Percentiles rank a stretch among this genome's conserved stretches.
These are phyloP conservation scores for Apeira syringaria DNA, from an alignment of 2,888 invertebrate genomes.

Conservation along the genomic window DNA sequence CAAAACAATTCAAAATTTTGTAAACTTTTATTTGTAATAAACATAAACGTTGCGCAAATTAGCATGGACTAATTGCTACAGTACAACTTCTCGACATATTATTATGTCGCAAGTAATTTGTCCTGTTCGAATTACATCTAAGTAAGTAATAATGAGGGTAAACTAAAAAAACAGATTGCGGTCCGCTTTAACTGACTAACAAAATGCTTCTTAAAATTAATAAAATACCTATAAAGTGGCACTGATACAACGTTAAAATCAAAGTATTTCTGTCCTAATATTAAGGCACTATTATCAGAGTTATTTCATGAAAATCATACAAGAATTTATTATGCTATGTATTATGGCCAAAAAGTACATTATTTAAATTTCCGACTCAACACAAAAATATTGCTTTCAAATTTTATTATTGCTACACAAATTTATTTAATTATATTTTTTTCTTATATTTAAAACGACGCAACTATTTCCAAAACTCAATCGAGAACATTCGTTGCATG, in stretches of 20 bases:
- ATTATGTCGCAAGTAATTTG: constrained; percentile 20
- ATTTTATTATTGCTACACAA: no score
- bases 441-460: constrained; percentile 3
- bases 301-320: constrained; percentile 20
- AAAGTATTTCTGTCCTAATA: constrained; percentile 52
- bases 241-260: constrained; percentile 51
- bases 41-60: constrained; percentile 80
- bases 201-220: constrained; percentile 63
- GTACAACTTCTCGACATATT: constrained; percentile 32
- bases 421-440: no score
- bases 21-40: constrained; percentile 69
- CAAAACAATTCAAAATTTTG: constrained; percentile 12
- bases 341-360: constrained; percentile 30
- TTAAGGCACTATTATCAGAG: constrained; percentile 55
- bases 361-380: constrained; percentile 16
- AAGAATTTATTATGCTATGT: constrained; percentile 22
- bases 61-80: constrained; percentile 58
- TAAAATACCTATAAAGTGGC: constrained; percentile 60
- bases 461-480: background rate
- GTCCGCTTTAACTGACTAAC: constrained; percentile 66
- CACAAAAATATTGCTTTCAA: constrained; percentile 6
- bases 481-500: constrained; percentile 8
- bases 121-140: constrained; percentile 20
- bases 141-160: constrained; percentile 27
- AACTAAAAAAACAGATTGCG: constrained; percentile 49